Conservation (phyloP, 2,113 vertebrate genomes). For the Aegypius monachus region DNA sequence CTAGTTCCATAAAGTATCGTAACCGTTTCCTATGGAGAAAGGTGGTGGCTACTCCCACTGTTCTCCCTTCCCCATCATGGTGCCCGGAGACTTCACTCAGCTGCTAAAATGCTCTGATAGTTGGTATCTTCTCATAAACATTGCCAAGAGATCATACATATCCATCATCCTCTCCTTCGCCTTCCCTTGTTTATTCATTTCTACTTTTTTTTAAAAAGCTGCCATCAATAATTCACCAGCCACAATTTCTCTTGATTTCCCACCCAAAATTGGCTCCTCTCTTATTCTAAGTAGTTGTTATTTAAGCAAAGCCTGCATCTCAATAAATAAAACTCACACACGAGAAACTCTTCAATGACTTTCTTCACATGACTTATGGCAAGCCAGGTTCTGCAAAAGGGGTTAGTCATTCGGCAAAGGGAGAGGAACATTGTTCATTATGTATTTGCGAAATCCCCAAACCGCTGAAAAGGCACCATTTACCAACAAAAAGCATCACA, state of each 20-base stretch:
- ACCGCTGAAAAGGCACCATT: slow-evolving; percentile 25
- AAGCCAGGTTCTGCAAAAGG: slow-evolving; percentile 10
- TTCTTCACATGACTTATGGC: background rate
- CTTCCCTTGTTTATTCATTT: background rate
- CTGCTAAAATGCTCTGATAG: background rate
- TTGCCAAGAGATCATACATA: background rate
- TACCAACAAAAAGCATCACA: slow-evolving; percentile 62
- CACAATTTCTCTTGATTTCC: background rate
- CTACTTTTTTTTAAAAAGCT: background rate
- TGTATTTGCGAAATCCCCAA: slow-evolving; percentile 60
- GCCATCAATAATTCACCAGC: background rate
- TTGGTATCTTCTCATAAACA: background rate
- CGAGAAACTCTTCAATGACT: background rate
- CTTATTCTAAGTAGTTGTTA: background rate
- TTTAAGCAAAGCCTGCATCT: background rate
- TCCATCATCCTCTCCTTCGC: background rate
- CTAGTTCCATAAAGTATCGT: background rate
- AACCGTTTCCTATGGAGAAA: background rate
- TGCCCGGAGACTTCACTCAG: background rate
- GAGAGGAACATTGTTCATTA: slow-evolving; percentile 37
- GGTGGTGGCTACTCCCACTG: background rate
- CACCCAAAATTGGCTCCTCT: background rate
- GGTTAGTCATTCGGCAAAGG: slow-evolving; percentile 51
- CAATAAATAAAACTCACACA: background rate
- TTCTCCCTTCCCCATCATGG: background rate